Percentiles rank a stretch among this genome's conserved stretches.
phyloP scores from a whole-genome alignment of 2,888 invertebrate species.

The Trichacis sp. region DNA sequence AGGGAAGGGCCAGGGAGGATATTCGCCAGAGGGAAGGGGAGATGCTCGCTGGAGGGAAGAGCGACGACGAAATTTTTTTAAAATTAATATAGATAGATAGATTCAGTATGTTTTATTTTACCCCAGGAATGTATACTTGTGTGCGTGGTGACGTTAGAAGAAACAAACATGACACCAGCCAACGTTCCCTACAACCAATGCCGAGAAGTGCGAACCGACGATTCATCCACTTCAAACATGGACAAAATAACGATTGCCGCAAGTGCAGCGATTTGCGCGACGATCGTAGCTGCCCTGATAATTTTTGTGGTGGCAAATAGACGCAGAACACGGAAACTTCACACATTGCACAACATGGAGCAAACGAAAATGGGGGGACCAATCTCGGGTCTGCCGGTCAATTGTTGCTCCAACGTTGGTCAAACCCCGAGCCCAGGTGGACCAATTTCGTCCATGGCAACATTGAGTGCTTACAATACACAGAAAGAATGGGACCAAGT shows the following conservation, averaged over 20 bases:
- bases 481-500: slow-evolving; percentile 91
- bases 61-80: no score
- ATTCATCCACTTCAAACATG: slow-evolving; percentile 88
- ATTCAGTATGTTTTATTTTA: slow-evolving; percentile 2
- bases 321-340: slow-evolving; percentile 82
- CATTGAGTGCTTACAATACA: slow-evolving; percentile 86
- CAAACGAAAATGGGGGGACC: slow-evolving; percentile 78
- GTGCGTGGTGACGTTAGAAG: slow-evolving; percentile 91
- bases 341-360: slow-evolving; percentile 74
- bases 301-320: slow-evolving; percentile 90
- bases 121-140: slow-evolving; percentile 90
- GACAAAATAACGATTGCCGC: slow-evolving; percentile 95
- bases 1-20: no score
- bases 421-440: slow-evolving; percentile 84
- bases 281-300: slow-evolving; percentile 90
- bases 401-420: slow-evolving; percentile 80
- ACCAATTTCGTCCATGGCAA: slow-evolving; percentile 81
- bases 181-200: slow-evolving; percentile 89
- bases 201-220: slow-evolving; percentile 88
- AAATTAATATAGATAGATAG: no score
- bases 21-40: no score
- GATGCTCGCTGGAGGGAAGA: no score
- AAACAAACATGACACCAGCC: slow-evolving; percentile 87
- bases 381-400: slow-evolving; percentile 81
- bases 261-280: slow-evolving; percentile 92